Evolutionary conservation across 2,888 invertebrate species (phyloP), one percentile per base, ranked within the genome.

Genomic region (Microplitis deprimator): DNA sequence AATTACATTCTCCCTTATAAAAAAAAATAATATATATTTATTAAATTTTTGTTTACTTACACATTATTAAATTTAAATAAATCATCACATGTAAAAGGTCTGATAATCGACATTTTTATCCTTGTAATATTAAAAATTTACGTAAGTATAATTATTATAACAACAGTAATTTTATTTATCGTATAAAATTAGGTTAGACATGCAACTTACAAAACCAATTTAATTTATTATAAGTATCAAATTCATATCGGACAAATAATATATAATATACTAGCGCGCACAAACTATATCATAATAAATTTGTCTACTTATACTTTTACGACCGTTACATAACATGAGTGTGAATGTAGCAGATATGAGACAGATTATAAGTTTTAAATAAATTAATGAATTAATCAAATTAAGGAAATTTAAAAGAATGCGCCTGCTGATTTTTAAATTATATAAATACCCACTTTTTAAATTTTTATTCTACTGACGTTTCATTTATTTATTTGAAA

Each of bases 21-120:
- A 29, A 29, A 29, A 29, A 29, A 29, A 29, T 1, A 20, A 20
- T 29, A 4, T 29, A 2, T 4, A 4, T 29, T 29, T 3, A 29
- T 29, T 29, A 29, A 29, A 29, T 29, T 29, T 29, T 29, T 29
- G 29, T 29, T 4, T 0, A 94, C 96, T 93, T 92, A 97, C 97
- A 98, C 97, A 88, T 96, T 96, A 89, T 98, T 98, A 89, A 97
- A 98, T 91, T 95, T 96, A 87, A 98, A 95, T 92, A 98, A 94
- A 91, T 98, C 98, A 89, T 96, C 95, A 88, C 97, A 98, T 1
- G 95, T 96, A 90, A 98, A 98, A 13, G 97, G 96, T 80, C 98
- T 91, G 84, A 98, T 92, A 6, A 97, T 97, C 5, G 97, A 97
- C 98, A 98, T 98, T 85, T 89, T 76, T 72, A 20, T 67, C 75